phyloP scores from a whole-genome alignment of 2,113 vertebrate species.

The Thamnaconus septentrionalis region DNA sequence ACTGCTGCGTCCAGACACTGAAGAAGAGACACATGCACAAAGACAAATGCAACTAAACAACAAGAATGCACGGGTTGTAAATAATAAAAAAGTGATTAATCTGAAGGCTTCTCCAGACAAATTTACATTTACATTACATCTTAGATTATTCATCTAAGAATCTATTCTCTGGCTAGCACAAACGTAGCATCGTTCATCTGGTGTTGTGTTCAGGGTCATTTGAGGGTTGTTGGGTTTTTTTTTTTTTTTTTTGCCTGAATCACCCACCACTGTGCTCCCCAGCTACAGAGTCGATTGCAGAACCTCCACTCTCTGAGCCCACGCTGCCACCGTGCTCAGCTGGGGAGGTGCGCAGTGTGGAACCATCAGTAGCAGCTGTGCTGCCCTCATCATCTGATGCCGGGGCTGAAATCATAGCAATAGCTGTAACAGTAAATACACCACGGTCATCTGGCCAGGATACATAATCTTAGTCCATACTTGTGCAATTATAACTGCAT shows the following conservation, averaged over 20 bases:
- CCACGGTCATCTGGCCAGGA: constrained; percentile 64
- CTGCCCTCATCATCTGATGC: constrained; percentile 98
- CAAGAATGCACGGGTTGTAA: too few relatives aligned
- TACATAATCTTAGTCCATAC: constrained; percentile 36
- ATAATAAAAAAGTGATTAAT: too few relatives aligned
- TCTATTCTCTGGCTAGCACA: too few relatives aligned
- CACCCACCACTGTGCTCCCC: constrained; percentile 96
- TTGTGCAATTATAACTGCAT: constrained; percentile 16
- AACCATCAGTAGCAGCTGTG: constrained; percentile 96
- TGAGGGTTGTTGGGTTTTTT: too few relatives aligned
- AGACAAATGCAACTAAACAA: not conserved
- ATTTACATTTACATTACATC: too few relatives aligned
- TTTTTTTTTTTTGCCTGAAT: not conserved
- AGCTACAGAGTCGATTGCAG: constrained; percentile 94
- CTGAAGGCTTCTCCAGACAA: too few relatives aligned
- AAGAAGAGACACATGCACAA: not conserved
- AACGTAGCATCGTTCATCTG: too few relatives aligned
- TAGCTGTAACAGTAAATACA: constrained; percentile 96
- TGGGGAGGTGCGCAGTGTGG: constrained; percentile 94
- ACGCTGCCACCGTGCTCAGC: constrained; percentile 97
- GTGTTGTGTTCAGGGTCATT: too few relatives aligned
- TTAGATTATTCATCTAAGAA: too few relatives aligned
- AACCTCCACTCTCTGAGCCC: constrained; percentile 97
- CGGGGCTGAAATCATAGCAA: constrained; percentile 97
- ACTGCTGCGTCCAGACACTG: constrained; percentile 96